Percentiles rank a stretch among this genome's conserved stretches.
These are phyloP conservation scores for Danaus melanippus DNA, from an alignment of 1,140 invertebrate species.

Conservation along the genomic window DNA sequence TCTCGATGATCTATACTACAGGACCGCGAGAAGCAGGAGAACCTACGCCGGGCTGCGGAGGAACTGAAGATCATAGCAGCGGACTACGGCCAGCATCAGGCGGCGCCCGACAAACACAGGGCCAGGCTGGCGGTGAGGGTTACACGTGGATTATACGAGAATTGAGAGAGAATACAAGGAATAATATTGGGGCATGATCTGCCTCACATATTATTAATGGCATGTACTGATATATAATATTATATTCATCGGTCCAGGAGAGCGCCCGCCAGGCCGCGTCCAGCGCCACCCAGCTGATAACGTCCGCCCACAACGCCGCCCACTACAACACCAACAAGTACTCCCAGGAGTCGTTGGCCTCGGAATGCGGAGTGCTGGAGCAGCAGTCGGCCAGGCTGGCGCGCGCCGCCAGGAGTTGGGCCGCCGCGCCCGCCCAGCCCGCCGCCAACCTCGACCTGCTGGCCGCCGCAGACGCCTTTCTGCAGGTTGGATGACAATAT, in stretches of 20 bases:
- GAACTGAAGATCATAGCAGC: conserved; percentile 92
- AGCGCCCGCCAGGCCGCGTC: conserved; percentile 91
- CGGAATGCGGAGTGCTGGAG: conserved; percentile 83
- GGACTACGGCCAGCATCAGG: conserved; percentile 70
- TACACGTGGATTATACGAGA: background rate
- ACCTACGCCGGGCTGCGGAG: conserved; percentile 90
- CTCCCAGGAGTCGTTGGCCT: conserved; percentile 81
- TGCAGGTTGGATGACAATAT: conserved; percentile 73
- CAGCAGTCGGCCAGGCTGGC: conserved; percentile 88
- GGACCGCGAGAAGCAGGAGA: conserved; percentile 86
- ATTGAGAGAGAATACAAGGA: no score
- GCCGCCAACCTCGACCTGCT: conserved; percentile 87
- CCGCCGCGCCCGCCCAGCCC: conserved; percentile 80
- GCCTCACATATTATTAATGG: no score
- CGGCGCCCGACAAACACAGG: conserved; percentile 43
- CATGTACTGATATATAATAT: background rate
- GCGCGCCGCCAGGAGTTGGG: conserved; percentile 84
- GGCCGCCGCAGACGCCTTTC: conserved; percentile 88
- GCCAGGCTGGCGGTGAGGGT: conserved; percentile 37
- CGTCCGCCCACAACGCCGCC: conserved; percentile 84
- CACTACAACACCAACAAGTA: conserved; percentile 81
- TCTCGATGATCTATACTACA: conserved; percentile 62
- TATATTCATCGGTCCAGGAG: conserved; percentile 38
- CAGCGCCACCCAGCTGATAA: conserved; percentile 92
- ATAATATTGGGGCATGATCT: no score